phyloP scores from a whole-genome alignment of 2,113 vertebrate genomes.

The Cynocephalus volans region DNA sequence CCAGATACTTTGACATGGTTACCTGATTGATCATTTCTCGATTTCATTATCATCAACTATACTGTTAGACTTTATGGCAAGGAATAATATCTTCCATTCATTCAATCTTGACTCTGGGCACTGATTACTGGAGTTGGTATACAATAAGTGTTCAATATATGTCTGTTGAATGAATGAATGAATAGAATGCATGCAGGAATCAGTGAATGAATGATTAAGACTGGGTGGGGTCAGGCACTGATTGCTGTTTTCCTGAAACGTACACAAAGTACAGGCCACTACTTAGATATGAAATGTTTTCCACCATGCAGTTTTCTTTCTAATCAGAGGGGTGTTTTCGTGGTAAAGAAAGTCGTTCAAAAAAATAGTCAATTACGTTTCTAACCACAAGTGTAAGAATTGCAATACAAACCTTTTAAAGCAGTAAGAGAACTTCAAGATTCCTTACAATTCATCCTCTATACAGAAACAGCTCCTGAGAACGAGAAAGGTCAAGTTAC shows the following conservation, averaged over 20 bases:
- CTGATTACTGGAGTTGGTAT: neutral
- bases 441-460: neutral
- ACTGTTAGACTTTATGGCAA: neutral
- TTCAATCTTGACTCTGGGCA: neutral
- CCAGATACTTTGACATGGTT: neutral
- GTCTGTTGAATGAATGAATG: neutral
- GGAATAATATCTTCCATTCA: neutral
- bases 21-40: neutral
- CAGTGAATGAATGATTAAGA: neutral
- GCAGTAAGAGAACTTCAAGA: neutral
- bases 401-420: neutral
- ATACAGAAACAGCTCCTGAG: neutral
- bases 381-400: neutral
- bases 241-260: neutral
- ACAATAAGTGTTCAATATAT: neutral
- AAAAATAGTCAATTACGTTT: neutral
- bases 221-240: neutral
- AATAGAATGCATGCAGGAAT: neutral
- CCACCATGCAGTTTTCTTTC: neutral
- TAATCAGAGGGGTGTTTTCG: neutral
- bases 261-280: neutral
- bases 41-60: neutral
- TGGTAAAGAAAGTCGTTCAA: neutral
- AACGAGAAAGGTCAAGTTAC: neutral
- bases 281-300: neutral